Evolutionary conservation across 2,888 invertebrate species (phyloP).

Genomic region (Dasysyrphus tricinctus): DNA sequence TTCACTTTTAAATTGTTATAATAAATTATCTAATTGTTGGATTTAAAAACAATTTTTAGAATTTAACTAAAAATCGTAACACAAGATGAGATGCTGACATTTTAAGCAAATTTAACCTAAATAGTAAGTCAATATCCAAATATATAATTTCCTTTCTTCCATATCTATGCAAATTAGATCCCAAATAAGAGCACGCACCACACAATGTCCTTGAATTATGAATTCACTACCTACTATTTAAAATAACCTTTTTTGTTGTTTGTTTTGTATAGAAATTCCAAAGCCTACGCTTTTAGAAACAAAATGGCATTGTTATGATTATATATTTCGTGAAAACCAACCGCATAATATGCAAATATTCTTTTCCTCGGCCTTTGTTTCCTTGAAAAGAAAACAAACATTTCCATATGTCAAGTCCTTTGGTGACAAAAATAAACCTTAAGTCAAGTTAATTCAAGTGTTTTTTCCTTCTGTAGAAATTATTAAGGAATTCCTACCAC

Average conservation of each 20-base stretch:
- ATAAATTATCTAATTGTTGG: too few species aligned
- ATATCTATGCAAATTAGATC: neutral
- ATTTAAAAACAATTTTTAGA: too few species aligned
- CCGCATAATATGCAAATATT: constrained; percentile 8
- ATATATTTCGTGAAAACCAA: neutral
- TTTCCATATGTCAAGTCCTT: constrained; percentile 3
- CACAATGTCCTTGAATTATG: neutral
- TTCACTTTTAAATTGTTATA: too few species aligned
- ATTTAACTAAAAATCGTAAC: too few species aligned
- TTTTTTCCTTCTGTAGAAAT: constrained; percentile 20
- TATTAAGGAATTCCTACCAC: neutral
- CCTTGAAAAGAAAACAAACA: neutral
- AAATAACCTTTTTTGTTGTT: constrained; percentile 1
- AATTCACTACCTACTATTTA: neutral
- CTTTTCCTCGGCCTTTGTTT: neutral
- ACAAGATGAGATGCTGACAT: too few species aligned
- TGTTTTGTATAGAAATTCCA: neutral
- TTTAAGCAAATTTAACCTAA: too few species aligned
- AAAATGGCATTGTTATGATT: neutral
- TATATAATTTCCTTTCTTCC: neutral
- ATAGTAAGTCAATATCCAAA: neutral
- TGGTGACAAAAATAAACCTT: constrained; percentile 6
- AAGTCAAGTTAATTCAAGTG: constrained; percentile 17
- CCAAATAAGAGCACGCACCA: neutral
- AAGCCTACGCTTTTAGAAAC: neutral